Percentiles rank a stretch among this genome's conserved stretches.
Evolutionary conservation across 2,797 vertebrate genomes (phyloP).

Genomic region (Pseudotriccus pelzelni): DNA sequence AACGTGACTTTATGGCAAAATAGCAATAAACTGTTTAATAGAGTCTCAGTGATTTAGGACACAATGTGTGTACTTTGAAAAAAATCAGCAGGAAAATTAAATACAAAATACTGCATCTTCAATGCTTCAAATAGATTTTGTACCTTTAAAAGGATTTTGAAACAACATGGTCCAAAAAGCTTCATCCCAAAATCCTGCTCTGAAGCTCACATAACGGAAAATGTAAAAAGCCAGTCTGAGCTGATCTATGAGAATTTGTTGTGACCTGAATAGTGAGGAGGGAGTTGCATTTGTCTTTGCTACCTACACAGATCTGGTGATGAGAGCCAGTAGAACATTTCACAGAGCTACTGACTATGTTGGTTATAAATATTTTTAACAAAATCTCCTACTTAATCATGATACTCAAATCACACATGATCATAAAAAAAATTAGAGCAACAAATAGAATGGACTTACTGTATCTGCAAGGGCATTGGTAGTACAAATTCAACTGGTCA

Average conservation of each 20-base stretch:
- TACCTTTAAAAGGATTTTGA: background rate
- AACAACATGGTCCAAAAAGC: background rate
- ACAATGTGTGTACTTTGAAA: background rate
- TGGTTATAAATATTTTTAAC: background rate
- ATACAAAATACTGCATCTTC: background rate
- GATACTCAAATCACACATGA: background rate
- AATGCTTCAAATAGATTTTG: background rate
- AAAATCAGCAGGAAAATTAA: background rate
- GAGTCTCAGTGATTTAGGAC: background rate
- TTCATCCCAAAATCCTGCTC: background rate
- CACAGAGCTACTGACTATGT: background rate
- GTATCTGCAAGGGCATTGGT: background rate
- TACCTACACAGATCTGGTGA: background rate
- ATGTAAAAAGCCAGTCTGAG: background rate
- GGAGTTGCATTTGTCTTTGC: background rate
- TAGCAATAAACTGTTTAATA: background rate
- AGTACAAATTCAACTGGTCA: background rate
- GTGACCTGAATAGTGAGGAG: background rate
- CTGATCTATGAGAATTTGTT: background rate
- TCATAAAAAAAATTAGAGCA: background rate
- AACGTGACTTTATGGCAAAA: background rate
- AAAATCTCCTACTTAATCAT: background rate
- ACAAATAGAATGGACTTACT: background rate
- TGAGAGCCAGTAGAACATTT: background rate
- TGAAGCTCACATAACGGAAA: background rate